Evolutionary conservation across 2,113 vertebrate species (phyloP).

Genomic region (Malurus alboscapulatus): DNA sequence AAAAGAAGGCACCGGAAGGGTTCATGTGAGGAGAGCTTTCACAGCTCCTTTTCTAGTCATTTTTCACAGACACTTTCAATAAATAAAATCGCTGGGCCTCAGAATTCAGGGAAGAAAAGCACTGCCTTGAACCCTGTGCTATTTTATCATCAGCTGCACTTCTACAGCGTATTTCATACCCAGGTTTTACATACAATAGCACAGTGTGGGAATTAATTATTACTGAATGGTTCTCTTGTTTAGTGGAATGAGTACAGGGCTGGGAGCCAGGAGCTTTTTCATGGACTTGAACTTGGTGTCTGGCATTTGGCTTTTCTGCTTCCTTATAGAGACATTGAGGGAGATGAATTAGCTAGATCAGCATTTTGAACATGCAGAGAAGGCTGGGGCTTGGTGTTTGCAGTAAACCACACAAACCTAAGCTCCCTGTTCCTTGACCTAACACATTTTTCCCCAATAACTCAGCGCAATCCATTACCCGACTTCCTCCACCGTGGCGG

Average conservation of each 20-base stretch:
- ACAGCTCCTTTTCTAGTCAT: neutral
- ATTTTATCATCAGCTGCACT: slow-evolving; percentile 6
- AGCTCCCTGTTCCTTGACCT: neutral
- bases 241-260: slow-evolving; percentile 47
- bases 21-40: neutral
- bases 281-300: slow-evolving; percentile 38
- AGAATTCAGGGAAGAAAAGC: neutral
- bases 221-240: slow-evolving; percentile 55
- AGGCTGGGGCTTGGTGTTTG: neutral
- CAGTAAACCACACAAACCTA: slow-evolving; percentile 3
- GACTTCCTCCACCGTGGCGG: neutral
- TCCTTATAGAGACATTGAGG: slow-evolving; percentile 55
- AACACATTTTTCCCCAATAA: neutral
- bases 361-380: slow-evolving; percentile 32
- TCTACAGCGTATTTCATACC: slow-evolving; percentile 13
- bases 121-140: neutral
- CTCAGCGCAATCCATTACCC: neutral
- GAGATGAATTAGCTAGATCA: slow-evolving; percentile 55
- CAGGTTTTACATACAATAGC: slow-evolving; percentile 65
- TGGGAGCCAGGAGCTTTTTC: slow-evolving; percentile 52
- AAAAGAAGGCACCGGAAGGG: neutral
- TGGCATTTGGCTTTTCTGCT: slow-evolving; percentile 60
- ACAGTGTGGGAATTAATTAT: slow-evolving; percentile 59
- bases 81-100: neutral
- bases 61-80: neutral